Base-by-base conservation (phyloP, 2,113 vertebrate genomes). In the Scomber colias region DNA sequence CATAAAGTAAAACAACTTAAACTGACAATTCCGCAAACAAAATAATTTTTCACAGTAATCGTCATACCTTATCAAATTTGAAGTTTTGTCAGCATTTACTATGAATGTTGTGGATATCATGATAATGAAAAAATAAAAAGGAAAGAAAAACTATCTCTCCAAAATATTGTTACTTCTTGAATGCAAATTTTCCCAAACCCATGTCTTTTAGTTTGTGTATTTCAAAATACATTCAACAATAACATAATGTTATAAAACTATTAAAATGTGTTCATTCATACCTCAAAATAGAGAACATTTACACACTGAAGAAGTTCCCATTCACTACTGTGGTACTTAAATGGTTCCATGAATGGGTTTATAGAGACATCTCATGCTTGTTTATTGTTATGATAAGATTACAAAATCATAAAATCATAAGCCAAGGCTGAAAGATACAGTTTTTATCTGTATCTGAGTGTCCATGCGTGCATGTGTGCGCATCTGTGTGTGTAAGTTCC, bases 401-500 rank as follows among this genome's bases (percentile, higher is more conserved):
- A 46, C 21, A 15, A 53, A 63, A 71, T 54, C 31, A 51, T 21
- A 13, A 75, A 79, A 75, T 46, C 70, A 69, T 17, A 45, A 65
- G 64, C 53, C 66, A 76, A 49, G 27, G 31, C 31, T 76, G 21
- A 51, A 53, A 57, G 19, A 60, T 27, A 71, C 67, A 70, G 55
- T 46, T 75, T 67, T 31, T 77, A 72, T 81, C 77, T 50, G 19
- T 68, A 31, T 79, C 62, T 21, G 24, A 66, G 45, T 4, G 1
- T 44, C 19, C 50, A 27, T 83, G 40, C 65, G 15, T 75, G 51
- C 69, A 56, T 74, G 56, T 55, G 10, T 67, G 55, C 59, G n/a
- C 50, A 48, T 35, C 11, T 44, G 66, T 68, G 81, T 67, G 72
- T 60, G 54, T 60, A 27, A 50, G 67, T 87, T 92, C 84, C 85